A percentile compares a stretch with the other conserved stretches of the same genome.
phyloP scores from a whole-genome alignment of 2,113 vertebrate genomes.

The Bolborhynchus lineola region DNA sequence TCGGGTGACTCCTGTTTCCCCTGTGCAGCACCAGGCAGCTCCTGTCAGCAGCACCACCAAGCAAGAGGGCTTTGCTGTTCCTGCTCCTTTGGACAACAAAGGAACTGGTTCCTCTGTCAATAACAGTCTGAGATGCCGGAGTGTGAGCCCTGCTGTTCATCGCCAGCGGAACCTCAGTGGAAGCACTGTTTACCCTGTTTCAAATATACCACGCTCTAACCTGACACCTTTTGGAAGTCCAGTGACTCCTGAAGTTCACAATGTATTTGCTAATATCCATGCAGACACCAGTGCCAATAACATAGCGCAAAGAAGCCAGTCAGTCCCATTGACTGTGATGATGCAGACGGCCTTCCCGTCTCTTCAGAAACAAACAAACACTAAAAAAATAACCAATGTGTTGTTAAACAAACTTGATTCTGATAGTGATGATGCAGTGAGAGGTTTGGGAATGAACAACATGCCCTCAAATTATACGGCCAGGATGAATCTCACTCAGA shows the following conservation, averaged over 20 bases:
- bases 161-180: slow-evolving; percentile 90
- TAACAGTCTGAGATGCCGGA: slow-evolving; percentile 89
- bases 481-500: slow-evolving; percentile 98
- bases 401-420: slow-evolving; percentile 93
- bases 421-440: slow-evolving; percentile 84
- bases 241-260: slow-evolving; percentile 85
- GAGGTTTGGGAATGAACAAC: slow-evolving; percentile 90
- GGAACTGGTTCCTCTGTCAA: slow-evolving; percentile 70
- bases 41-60: slow-evolving; percentile 81
- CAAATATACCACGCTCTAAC: slow-evolving; percentile 81
- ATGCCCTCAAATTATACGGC: slow-evolving; percentile 93
- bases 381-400: slow-evolving; percentile 88
- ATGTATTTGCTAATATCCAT: slow-evolving; percentile 83
- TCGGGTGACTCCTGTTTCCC: slow-evolving; percentile 94
- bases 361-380: slow-evolving; percentile 82
- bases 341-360: slow-evolving; percentile 93
- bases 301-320: slow-evolving; percentile 95
- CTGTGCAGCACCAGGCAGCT: slow-evolving; percentile 88
- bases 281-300: slow-evolving; percentile 81
- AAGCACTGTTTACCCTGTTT: slow-evolving; percentile 80
- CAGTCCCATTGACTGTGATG: slow-evolving; percentile 95
- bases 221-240: slow-evolving; percentile 88
- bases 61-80: slow-evolving; percentile 95
- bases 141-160: slow-evolving; percentile 93
- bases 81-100: slow-evolving; percentile 94